phyloP scores from a whole-genome alignment of 2,888 invertebrate species.

The Microdon myrmicae region DNA sequence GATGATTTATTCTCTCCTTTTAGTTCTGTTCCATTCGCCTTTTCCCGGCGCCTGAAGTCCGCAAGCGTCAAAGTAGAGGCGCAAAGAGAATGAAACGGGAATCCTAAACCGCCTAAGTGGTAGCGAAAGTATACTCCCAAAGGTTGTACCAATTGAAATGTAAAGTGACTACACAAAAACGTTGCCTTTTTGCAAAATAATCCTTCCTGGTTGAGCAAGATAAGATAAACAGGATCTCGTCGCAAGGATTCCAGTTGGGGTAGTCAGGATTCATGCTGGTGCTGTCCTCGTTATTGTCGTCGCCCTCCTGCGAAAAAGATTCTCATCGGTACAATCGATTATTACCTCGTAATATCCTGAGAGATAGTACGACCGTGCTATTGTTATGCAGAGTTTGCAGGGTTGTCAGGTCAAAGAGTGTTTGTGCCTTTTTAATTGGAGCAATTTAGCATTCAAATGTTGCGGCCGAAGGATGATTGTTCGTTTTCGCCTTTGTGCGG shows the following conservation, averaged over 20 bases:
- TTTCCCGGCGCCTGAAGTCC: too few species aligned
- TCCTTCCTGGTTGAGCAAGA: constrained; percentile 23
- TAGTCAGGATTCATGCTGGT: too few species aligned
- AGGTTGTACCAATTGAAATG: constrained; percentile 30
- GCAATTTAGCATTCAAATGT: constrained; percentile 50
- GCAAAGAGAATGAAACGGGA: too few species aligned
- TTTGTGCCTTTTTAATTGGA: constrained; percentile 42
- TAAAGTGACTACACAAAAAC: constrained; percentile 5
- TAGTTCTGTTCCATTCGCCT: constrained; percentile 19
- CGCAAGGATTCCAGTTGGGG: too few species aligned
- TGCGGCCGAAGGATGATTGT: constrained; percentile 49
- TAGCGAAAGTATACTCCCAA: constrained; percentile 22
- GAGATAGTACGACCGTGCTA: constrained; percentile 31
- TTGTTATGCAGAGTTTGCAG: constrained; percentile 9
- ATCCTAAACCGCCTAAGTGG: too few species aligned
- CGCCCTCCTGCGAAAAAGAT: constrained; percentile 17
- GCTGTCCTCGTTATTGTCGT: constrained; percentile 3
- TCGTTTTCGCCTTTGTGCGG: constrained; percentile 42
- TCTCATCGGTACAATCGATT: constrained; percentile 36
- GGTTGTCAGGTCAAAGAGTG: not conserved
- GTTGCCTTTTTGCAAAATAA: constrained; percentile 15
- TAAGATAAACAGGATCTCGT: constrained; percentile 35
- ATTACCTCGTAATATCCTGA: constrained; percentile 47
- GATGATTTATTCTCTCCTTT: constrained; percentile 43
- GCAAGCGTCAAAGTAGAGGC: too few species aligned